Conservation (phyloP, 2,797 vertebrate genomes). For the Clarias fuscus region DNA sequence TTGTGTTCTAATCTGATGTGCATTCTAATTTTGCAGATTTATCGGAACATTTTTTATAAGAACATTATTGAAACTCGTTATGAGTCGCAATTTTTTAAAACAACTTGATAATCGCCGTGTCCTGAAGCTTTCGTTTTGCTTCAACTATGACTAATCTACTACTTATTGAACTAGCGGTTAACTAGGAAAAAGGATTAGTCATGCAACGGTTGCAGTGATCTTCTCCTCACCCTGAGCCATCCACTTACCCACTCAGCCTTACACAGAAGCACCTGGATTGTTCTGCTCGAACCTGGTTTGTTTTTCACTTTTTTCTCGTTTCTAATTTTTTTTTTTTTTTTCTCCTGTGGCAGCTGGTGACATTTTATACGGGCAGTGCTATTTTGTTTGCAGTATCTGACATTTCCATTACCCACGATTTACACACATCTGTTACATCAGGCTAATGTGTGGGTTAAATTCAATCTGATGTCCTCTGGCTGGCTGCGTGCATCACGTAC, state of each 20-base stretch:
- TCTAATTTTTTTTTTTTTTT: conserved; percentile 12
- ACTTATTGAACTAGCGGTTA: neutral
- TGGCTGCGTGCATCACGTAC: neutral
- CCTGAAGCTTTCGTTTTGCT: neutral
- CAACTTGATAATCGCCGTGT: neutral
- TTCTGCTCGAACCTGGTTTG: neutral
- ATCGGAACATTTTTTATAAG: too few species aligned
- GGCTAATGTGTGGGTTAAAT: conserved; percentile 45
- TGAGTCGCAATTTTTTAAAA: neutral
- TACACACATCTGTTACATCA: conserved; percentile 49
- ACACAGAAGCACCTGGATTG: neutral
- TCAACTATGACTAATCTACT: neutral
- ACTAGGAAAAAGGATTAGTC: neutral
- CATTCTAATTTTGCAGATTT: neutral
- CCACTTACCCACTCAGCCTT: neutral
- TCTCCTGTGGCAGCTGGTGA: conserved; percentile 49
- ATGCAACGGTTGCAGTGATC: neutral
- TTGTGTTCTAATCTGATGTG: neutral
- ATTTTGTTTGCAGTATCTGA: conserved; percentile 49
- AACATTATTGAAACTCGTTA: neutral
- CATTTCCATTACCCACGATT: conserved; percentile 53
- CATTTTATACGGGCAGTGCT: conserved; percentile 44
- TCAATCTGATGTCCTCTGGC: conserved; percentile 30
- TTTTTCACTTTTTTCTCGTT: neutral
- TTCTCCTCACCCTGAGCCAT: neutral